A percentile compares a stretch with the other conserved stretches of the same genome.
phyloP scores from a whole-genome alignment of 2,113 vertebrate species.

The Accipiter cooperii region DNA sequence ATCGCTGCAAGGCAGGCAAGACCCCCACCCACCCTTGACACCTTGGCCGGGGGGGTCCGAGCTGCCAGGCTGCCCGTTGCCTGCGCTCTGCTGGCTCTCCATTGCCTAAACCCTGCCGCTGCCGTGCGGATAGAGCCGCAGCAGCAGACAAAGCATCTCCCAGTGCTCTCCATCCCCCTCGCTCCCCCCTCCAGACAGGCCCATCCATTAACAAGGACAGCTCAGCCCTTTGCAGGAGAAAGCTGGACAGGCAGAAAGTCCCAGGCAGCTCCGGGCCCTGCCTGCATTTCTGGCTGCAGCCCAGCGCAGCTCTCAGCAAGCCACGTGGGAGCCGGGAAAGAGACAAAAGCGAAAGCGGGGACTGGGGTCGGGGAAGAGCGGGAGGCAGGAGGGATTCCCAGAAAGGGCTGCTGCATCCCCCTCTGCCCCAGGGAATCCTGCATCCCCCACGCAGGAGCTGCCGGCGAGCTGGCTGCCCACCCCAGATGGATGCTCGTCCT shows the following conservation, averaged over 20 bases:
- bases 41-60: rapidly evolving
- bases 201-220: background rate
- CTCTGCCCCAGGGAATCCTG: rapidly evolving
- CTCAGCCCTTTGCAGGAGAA: background rate
- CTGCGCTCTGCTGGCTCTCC: background rate
- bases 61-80: background rate
- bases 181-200: background rate
- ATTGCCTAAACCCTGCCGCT: background rate
- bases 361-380: background rate
- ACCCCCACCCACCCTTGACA: no score
- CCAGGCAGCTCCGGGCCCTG: background rate
- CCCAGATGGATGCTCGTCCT: background rate
- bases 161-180: background rate
- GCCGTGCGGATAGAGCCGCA: background rate
- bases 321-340: background rate
- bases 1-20: background rate
- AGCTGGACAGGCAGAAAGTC: background rate
- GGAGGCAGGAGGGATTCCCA: background rate
- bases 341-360: background rate
- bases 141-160: background rate
- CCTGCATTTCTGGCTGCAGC: background rate
- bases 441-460: no score
- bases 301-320: background rate
- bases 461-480: background rate
- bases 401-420: background rate